phyloP scores from a whole-genome alignment of 1,140 invertebrate species.

The Diabrotica undecimpunctata region DNA sequence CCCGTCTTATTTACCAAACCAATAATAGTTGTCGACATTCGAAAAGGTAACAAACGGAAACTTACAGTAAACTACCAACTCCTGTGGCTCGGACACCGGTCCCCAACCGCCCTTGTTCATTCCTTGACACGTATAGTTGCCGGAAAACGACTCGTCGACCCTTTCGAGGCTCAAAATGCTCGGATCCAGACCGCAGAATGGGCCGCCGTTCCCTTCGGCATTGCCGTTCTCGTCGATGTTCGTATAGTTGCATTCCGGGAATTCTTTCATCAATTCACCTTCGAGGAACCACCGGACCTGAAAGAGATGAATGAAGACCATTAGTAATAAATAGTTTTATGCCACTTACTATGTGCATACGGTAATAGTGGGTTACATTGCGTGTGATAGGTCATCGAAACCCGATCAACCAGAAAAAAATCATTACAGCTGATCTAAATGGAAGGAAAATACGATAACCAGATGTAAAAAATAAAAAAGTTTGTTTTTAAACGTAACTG shows the following conservation, averaged over 20 bases:
- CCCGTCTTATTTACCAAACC: too few relatives aligned
- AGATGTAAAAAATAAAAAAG: too few relatives aligned
- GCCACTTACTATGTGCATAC: not conserved
- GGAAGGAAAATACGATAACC: too few relatives aligned
- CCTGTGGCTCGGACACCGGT: conserved; percentile 64
- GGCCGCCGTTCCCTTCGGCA: conserved; percentile 38
- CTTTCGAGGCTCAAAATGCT: conserved; percentile 76
- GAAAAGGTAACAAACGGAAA: conserved; percentile 24
- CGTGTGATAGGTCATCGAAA: too few relatives aligned
- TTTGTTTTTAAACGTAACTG: too few relatives aligned
- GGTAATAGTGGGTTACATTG: too few relatives aligned
- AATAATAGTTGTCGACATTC: too few relatives aligned
- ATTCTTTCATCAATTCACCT: conserved; percentile 75
- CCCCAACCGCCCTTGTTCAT: conserved; percentile 85
- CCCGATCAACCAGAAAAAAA: too few relatives aligned
- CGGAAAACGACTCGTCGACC: conserved; percentile 79
- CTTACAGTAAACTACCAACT: conserved; percentile 76
- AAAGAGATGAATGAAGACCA: conserved; percentile 5
- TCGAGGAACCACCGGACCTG: conserved; percentile 69
- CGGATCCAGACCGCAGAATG: conserved; percentile 78
- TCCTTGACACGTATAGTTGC: conserved; percentile 88
- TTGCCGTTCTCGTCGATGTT: conserved; percentile 40
- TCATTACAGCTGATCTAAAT: too few relatives aligned
- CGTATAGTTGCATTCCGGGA: conserved; percentile 74
- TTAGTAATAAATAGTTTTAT: not conserved